phyloP scores from a whole-genome alignment of 2,797 vertebrate genomes.

The Urocyon cinereoargenteus region DNA sequence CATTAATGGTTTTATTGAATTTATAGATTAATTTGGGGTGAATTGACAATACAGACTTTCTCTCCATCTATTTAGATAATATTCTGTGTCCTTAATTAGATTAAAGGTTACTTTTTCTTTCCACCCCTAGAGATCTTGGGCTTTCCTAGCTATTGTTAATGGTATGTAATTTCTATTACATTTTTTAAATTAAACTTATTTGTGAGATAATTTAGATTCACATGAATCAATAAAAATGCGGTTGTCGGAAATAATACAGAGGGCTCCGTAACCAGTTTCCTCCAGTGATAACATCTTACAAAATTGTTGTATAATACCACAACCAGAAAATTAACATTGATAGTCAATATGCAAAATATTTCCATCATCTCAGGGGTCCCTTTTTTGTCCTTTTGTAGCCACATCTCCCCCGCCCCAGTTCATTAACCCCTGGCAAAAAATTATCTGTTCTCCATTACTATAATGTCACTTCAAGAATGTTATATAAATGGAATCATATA shows the following conservation, averaged over 20 bases:
- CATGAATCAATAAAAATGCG: background rate
- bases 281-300: background rate
- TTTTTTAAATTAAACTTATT: slow-evolving; percentile 25
- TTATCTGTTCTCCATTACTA: background rate
- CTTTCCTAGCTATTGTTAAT: slow-evolving; percentile 10
- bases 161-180: slow-evolving; percentile 15
- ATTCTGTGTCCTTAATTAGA: background rate
- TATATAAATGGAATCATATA: background rate
- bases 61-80: background rate
- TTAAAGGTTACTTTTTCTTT: background rate
- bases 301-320: background rate
- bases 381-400: background rate
- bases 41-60: background rate
- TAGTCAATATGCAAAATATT: background rate
- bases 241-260: slow-evolving; percentile 4
- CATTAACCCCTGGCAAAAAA: background rate
- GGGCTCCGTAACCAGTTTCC: background rate
- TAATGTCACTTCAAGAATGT: slow-evolving; percentile 9
- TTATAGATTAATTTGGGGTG: background rate
- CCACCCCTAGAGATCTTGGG: background rate
- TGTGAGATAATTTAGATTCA: background rate
- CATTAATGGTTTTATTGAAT: background rate
- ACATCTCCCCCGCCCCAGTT: background rate
- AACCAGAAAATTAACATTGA: background rate
- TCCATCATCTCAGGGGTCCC: background rate